Percentiles rank a stretch among this genome's conserved stretches.
Conservation (phyloP, 2,113 vertebrate species). For the Tapirus terrestris region DNA sequence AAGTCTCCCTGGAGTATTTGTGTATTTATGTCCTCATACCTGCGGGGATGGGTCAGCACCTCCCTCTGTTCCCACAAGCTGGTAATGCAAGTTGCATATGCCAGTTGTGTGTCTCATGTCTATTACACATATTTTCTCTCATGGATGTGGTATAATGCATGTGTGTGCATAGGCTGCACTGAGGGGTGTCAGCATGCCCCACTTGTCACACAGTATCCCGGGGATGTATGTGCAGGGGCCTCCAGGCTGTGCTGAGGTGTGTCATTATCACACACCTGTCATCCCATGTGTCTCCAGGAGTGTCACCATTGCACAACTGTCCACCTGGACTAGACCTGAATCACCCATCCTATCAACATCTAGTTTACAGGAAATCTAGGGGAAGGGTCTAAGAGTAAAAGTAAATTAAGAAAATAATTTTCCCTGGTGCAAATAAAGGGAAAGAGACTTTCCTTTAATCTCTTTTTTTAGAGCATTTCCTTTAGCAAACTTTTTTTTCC, state of each 20-base stretch:
- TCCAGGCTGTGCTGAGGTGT: not conserved
- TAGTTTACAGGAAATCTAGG: not conserved
- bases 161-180: fast-evolving
- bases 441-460: not conserved
- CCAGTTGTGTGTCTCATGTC: not conserved
- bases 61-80: not conserved
- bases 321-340: not conserved
- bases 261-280: not conserved
- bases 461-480: not conserved
- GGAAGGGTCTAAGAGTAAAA: not conserved
- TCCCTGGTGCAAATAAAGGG: not conserved
- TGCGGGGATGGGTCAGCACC: not conserved
- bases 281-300: not conserved
- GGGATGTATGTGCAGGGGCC: not conserved
- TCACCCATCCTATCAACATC: no score
- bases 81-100: not conserved
- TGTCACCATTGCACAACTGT: not conserved
- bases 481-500: not conserved
- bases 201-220: not conserved
- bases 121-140: not conserved
- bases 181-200: not conserved
- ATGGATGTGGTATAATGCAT: not conserved
- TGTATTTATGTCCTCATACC: not conserved
- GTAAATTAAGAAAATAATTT: not conserved
- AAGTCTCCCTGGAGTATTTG: not conserved